A percentile compares a stretch with the other conserved stretches of the same genome.
Conservation (phyloP, 2,888 invertebrate genomes). For the Melieria picta region DNA sequence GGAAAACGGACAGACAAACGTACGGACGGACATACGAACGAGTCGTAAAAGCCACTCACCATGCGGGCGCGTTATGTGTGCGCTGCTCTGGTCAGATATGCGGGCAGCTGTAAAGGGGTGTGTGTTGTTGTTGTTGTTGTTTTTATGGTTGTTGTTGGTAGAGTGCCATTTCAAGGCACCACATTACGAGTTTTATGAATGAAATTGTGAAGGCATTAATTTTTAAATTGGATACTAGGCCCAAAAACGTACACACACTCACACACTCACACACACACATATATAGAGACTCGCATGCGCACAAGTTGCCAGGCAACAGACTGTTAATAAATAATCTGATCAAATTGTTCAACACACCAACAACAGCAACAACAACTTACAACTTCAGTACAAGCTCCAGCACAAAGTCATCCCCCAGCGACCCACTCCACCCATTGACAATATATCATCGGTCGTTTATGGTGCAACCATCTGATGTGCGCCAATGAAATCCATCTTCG, state of each 20-base stretch:
- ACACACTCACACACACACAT: neutral
- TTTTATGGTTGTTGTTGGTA: too few species aligned
- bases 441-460: neutral
- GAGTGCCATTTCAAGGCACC: conserved; percentile 5
- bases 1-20: neutral
- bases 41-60: too few species aligned
- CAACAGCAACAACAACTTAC: neutral
- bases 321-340: conserved; percentile 34
- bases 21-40: too few species aligned
- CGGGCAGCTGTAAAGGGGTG: too few species aligned
- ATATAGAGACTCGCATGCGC: neutral
- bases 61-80: too few species aligned
- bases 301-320: conserved; percentile 13
- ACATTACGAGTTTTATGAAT: conserved; percentile 51
- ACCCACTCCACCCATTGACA: neutral
- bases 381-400: neutral
- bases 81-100: too few species aligned
- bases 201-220: conserved; percentile 59
- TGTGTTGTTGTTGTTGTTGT: too few species aligned
- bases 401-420: too few species aligned
- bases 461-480: neutral
- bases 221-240: conserved; percentile 55
- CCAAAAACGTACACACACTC: neutral
- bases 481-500: neutral
- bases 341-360: conserved; percentile 26